phyloP scores from a whole-genome alignment of 1,140 invertebrate genomes.

The Pantala flavescens region DNA sequence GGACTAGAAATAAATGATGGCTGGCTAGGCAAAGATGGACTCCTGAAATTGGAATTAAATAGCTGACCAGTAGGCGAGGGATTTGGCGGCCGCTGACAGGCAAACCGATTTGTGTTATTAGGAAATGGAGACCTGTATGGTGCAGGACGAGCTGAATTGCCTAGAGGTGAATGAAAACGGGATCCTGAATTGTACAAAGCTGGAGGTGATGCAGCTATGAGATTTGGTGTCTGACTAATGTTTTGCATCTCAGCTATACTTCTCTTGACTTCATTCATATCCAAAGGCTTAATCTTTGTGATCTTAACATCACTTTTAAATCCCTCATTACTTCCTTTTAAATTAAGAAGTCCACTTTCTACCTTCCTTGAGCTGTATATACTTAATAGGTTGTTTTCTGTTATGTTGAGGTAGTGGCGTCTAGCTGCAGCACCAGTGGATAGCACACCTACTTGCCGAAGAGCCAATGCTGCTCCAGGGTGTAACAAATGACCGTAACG shows the following conservation, averaged over 20 bases:
- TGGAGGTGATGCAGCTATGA: not conserved
- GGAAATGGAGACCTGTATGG: not conserved
- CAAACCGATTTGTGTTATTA: not conserved
- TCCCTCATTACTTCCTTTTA: not conserved
- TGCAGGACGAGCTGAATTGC: not conserved
- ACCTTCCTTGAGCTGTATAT: constrained; percentile 15
- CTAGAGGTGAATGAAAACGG: not conserved
- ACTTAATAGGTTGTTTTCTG: constrained; percentile 16
- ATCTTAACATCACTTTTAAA: not conserved
- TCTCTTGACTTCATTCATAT: not conserved
- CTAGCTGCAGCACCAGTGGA: constrained; percentile 4
- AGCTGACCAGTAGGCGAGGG: not conserved
- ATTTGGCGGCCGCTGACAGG: not conserved
- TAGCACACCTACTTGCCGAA: constrained; percentile 23
- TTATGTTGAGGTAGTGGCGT: constrained; percentile 18
- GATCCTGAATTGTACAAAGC: not conserved
- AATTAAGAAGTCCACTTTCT: not conserved
- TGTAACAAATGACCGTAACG: constrained; percentile 21
- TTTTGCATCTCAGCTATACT: not conserved
- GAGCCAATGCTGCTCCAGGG: constrained; percentile 23
- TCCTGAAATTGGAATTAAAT: not conserved
- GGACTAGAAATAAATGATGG: not conserved
- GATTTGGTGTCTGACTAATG: not conserved
- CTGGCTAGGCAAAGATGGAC: not conserved
- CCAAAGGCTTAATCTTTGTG: constrained; percentile 1